These are phyloP conservation scores for Fistularia tabacaria DNA, from an alignment of 2,797 vertebrate species.

Conservation along the genomic window DNA sequence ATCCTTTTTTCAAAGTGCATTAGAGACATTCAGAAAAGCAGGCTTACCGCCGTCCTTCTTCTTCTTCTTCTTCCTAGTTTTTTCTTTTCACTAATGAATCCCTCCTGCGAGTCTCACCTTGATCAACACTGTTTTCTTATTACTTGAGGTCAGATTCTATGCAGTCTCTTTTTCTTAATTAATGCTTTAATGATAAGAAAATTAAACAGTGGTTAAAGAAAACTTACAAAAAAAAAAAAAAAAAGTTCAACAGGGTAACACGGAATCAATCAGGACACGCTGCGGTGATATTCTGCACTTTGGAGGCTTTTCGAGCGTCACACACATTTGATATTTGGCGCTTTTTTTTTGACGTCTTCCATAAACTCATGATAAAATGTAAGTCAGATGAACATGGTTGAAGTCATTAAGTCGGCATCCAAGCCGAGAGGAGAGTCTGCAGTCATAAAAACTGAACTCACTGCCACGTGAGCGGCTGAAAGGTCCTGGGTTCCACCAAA, in stretches of 20 bases:
- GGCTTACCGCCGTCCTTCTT: conserved; percentile 16
- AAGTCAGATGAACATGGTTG: too few relatives aligned
- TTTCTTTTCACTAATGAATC: conserved; percentile 10
- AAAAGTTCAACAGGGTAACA: background rate
- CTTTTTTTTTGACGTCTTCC: too few relatives aligned
- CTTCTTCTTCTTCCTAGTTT: conserved; percentile 7
- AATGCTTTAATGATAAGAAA: conserved; percentile 9
- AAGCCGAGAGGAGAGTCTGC: background rate
- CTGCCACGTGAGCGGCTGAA: conserved; percentile 41
- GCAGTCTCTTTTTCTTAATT: background rate
- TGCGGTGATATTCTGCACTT: too few relatives aligned
- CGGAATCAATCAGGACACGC: too few relatives aligned
- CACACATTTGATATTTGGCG: too few relatives aligned
- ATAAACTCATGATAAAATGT: too few relatives aligned
- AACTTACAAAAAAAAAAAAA: background rate
- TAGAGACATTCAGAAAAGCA: conserved; percentile 19
- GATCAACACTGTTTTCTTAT: conserved; percentile 3
- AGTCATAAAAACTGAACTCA: too few relatives aligned
- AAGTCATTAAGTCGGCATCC: background rate
- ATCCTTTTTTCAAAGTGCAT: conserved; percentile 32
- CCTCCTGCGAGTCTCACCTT: conserved; percentile 5
- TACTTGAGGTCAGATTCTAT: conserved; percentile 15
- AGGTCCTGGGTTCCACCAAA: conserved; percentile 69
- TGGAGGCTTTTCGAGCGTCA: too few relatives aligned
- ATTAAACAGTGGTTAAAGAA: conserved; percentile 1